These are phyloP conservation scores for Drosophila truncata DNA, from an alignment of 1,140 invertebrate genomes.

Conservation along the genomic window DNA sequence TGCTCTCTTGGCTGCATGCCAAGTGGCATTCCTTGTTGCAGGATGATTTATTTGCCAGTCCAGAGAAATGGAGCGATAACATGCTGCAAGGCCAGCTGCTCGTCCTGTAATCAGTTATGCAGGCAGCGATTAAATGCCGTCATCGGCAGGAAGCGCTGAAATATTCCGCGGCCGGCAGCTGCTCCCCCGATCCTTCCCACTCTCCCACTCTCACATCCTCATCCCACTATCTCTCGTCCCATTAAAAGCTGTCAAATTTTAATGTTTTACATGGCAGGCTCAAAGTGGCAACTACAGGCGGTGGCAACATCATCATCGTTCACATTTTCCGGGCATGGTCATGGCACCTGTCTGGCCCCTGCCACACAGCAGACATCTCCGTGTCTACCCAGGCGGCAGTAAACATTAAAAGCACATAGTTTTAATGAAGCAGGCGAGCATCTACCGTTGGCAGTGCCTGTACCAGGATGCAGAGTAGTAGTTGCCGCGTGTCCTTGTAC, in stretches of 20 bases:
- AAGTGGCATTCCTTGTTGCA: slow-evolving; percentile 52
- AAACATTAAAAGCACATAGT: slow-evolving; percentile 79
- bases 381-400: slow-evolving; percentile 58
- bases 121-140: slow-evolving; percentile 72
- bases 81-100: slow-evolving; percentile 40
- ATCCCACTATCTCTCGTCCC: slow-evolving; percentile 25
- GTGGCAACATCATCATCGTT: slow-evolving; percentile 29
- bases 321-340: slow-evolving; percentile 45
- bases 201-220: neutral
- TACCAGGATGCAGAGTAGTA: slow-evolving; percentile 8
- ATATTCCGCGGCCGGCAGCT: slow-evolving; percentile 46
- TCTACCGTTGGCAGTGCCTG: slow-evolving; percentile 7
- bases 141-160: slow-evolving; percentile 63
- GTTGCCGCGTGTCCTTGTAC: slow-evolving; percentile 64
- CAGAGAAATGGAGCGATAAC: slow-evolving; percentile 30
- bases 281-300: slow-evolving; percentile 59
- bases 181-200: slow-evolving; percentile 5
- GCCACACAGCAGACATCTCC: slow-evolving; percentile 43
- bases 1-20: slow-evolving; percentile 48
- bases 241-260: slow-evolving; percentile 81
- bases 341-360: slow-evolving; percentile 60
- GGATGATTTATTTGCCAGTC: slow-evolving; percentile 66
- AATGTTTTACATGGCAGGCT: slow-evolving; percentile 79
- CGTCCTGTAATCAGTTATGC: slow-evolving; percentile 59
- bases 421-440: slow-evolving; percentile 61